phyloP scores from a whole-genome alignment of 2,113 vertebrate genomes.

The Zingel zingel region DNA sequence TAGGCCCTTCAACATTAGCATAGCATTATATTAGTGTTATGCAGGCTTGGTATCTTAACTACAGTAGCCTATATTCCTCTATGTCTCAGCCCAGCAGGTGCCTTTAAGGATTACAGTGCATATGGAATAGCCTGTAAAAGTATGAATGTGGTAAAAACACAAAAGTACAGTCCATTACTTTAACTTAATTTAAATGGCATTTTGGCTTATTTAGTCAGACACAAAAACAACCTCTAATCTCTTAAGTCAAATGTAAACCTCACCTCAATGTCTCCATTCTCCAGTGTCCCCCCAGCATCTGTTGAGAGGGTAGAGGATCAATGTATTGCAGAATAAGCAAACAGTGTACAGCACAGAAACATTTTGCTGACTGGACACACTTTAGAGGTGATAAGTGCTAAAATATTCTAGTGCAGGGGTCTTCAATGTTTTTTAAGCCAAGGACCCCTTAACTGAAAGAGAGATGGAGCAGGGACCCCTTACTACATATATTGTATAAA shows the following conservation, averaged over 20 bases:
- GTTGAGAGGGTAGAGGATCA: constrained; percentile 57
- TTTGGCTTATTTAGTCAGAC: not conserved
- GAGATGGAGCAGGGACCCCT: too few relatives aligned
- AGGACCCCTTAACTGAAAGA: too few relatives aligned
- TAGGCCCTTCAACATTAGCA: constrained; percentile 5
- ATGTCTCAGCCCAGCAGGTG: not conserved
- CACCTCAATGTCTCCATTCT: constrained; percentile 95
- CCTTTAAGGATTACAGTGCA: not conserved
- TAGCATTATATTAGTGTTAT: constrained; percentile 42
- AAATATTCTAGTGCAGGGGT: constrained; percentile 12
- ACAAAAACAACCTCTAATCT: constrained; percentile 6
- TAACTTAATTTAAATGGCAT: not conserved
- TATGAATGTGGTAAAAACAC: not conserved
- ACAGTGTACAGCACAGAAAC: constrained; percentile 26
- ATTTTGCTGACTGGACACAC: constrained; percentile 35
- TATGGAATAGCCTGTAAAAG: not conserved
- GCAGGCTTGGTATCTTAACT: constrained; percentile 42
- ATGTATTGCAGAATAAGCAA: constrained; percentile 49
- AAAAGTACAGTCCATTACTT: not conserved
- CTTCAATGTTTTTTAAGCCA: too few relatives aligned
- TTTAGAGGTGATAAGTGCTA: constrained; percentile 14
- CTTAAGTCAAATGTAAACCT: constrained; percentile 28
- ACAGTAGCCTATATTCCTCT: not conserved
- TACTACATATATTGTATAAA: too few relatives aligned
- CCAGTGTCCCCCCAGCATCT: constrained; percentile 91